Evolutionary conservation across 1,140 invertebrate genomes (phyloP), one percentile per base, ranked within the genome.

Genomic region (Neodiprion virginianus): DNA sequence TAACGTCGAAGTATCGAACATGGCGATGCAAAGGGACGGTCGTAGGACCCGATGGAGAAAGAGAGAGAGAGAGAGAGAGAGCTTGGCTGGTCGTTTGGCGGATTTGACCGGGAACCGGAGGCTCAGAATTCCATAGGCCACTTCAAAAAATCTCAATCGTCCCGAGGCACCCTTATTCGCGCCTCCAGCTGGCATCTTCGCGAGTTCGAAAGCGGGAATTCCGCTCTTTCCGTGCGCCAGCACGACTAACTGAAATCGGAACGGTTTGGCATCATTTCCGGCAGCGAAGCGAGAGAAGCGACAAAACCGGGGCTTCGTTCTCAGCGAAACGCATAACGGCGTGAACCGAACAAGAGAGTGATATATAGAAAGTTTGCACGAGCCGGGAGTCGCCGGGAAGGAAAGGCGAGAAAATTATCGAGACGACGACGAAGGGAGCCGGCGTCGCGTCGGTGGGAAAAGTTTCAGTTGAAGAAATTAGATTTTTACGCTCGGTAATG

Each of bases 71-170:
- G 47, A 68, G 72, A 72, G 48, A 49, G 49, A 73, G 73, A 17
- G 47, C 23, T 8, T 73, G 48, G 47, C 40, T 28, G 61, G 61
- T 75, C 68, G 49, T 69, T 61, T 70, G 67, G 61, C 28, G 28
- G 28, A 4, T 40, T 40, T 40, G 53, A 17, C 53, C n/a, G 8
- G 8, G 53, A 69, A 50, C 71, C 69, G 75, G 75, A 75, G 74
- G 69, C 50, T 71, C 72, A 71, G 78, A 78, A 81, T 79, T 78
- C 77, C 76, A 71, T 76, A 75, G 77, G 77, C 77, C 73, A 70
- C 71, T 78, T 75, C 21, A 7, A 69, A 11, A 47, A 61, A 61
- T 61, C 53, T 61, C 11, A 21, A 21, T 23, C 67, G 21, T 21
- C 67, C 12, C 67, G 12, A 69, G 67, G 5, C 67, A 14, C 23